Evolutionary conservation across 2,888 invertebrate species (phyloP), one percentile per base, ranked within the genome.

Genomic region (Oxytorus armatus): DNA sequence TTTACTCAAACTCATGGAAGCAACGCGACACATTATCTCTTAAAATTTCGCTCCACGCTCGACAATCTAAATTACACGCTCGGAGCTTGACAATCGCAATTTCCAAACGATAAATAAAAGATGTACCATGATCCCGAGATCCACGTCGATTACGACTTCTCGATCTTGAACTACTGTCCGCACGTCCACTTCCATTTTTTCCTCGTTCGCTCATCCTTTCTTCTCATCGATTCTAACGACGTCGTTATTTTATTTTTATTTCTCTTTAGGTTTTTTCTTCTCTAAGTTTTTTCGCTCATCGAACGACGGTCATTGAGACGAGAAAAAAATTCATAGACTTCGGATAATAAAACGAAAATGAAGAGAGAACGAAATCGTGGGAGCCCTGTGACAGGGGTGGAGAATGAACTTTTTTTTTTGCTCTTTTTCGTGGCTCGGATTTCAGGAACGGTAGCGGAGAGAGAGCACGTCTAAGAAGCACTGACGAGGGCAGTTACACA

Each of bases 51-150:
- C 25, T 25, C 42, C 11, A 47, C 47, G 16, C 23, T 8, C 61
- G n/a, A 33, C 29, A 7, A 5, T 55, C 16, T 5, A 14, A 47
- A 16, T 14, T 8, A 33, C n/a, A 16, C 33, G 18, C 49, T 36
- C 21, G 21, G 21, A 10, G 33, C 8, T 44, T 4, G 44, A 65
- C n/a, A n/a, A n/a, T n/a, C n/a, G 16, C 11, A 21, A 66, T 51
- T 23, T 14, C 3, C 10, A 25, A 3, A 36, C 25, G 73, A 42
- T 47, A 39, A n/a, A 16, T 51, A 65, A 14, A 74, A 25, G 72
- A 39, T 79, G 78, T 89, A 91, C 90, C 90, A 81, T 90, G 90
- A 84, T 90, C 90, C 70, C 86, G 87, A 79, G 90, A 90, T 72
- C 88, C 86, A 23, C 89, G 88, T 73, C 90, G 89, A 85, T 85